Evolutionary conservation across 2,888 invertebrate species (phyloP), one percentile per base, ranked within the genome.

Genomic region (Eupithecia tripunctaria): DNA sequence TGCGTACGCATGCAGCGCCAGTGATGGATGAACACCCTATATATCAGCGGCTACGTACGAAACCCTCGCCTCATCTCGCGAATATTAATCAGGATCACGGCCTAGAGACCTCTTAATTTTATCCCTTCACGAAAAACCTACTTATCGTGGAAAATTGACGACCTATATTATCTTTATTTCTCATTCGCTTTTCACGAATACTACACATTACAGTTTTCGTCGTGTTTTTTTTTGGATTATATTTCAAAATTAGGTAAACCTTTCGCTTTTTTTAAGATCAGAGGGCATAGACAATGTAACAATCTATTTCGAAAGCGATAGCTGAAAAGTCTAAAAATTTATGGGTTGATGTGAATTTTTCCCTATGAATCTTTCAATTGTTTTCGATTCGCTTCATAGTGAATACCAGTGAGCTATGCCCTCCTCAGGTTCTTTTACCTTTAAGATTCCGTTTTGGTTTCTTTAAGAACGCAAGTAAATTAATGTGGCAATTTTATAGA

Each of bases 11-110:
- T 88, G 85, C 88, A 85, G 78, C 78, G 78, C 80, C 81, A 77
- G 84, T 90, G 89, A 90, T 88, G 84, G 85, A 91, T 89, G 84
- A 78, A 82, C 82, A 78, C 79, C 78, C 85, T 82, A 89, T 89
- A 87, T 86, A 88, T 88, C 87, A 86, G 83, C 78, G 77, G 80
- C 79, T 82, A 81, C 81, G 82, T 81, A 78, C 83, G 73, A 82
- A 80, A 81, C 82, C 82, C 80, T 78, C 78, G 82, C 83, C 82
- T 85, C 86, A 85, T 87, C 84, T 85, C 82, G 81, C 84, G 84
- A 86, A 87, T 89, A 89, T 88, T 88, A 88, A 88, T 88, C 87
- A 86, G 85, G 79, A 85, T 82, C 84, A 75, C 76, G 82, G 79
- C 81, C 80, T 80, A 83, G 80, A 81, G 81, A 83, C 83, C 85